Percentiles rank a stretch among this genome's conserved stretches.
These are phyloP conservation scores for Isaurus tuberculatus DNA, from an alignment of 92 coral and sea anemone species.

Conservation along the genomic window DNA sequence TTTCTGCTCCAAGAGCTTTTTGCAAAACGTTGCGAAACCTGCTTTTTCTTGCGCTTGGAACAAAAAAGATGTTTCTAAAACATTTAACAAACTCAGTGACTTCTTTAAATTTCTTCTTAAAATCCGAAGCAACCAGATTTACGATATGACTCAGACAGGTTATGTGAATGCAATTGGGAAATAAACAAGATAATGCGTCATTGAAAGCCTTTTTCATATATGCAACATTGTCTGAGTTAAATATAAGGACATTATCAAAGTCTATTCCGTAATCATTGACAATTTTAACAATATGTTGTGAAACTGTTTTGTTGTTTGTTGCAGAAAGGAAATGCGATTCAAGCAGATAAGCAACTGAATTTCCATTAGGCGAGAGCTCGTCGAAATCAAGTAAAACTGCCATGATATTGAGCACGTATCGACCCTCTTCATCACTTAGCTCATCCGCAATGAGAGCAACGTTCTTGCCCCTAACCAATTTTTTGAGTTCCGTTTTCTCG, in stretches of 20 bases:
- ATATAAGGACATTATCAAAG: conserved; percentile 21
- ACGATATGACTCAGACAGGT: conserved; percentile 69
- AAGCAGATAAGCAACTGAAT: neutral
- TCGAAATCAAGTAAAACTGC: neutral
- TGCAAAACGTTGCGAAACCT: conserved; percentile 60
- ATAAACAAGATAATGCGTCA: conserved; percentile 55
- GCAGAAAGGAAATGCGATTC: conserved; percentile 18
- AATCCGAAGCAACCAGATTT: conserved; percentile 67
- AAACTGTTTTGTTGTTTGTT: neutral
- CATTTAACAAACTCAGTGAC: conserved; percentile 66
- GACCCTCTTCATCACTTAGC: neutral
- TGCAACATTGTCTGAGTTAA: conserved; percentile 40
- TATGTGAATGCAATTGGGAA: conserved; percentile 57
- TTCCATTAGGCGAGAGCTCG: neutral
- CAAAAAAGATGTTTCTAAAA: conserved; percentile 59
- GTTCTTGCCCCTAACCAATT: neutral
- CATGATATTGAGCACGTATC: neutral
- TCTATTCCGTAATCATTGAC: neutral
- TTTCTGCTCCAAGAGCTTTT: conserved; percentile 30
- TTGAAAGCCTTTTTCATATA: conserved; percentile 47
- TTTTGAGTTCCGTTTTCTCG: neutral
- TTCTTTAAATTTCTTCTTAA: conserved; percentile 57
- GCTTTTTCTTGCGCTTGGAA: conserved; percentile 69
- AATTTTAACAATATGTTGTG: neutral
- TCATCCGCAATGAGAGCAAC: neutral